Percentiles rank a stretch among this genome's conserved stretches.
These are phyloP conservation scores for Python bivittatus DNA, from an alignment of 2,113 vertebrate species.

Conservation along the genomic window DNA sequence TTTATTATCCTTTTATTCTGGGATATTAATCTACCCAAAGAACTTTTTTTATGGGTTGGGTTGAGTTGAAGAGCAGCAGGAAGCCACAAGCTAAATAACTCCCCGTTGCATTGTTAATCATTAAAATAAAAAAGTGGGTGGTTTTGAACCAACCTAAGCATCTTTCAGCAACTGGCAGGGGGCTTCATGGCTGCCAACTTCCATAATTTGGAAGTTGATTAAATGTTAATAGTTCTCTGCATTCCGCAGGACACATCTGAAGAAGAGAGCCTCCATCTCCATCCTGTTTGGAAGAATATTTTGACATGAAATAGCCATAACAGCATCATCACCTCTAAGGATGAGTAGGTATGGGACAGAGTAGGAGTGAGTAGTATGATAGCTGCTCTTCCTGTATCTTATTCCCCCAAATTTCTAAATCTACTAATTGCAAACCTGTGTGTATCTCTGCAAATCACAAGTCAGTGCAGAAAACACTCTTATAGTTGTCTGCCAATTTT, in stretches of 20 bases:
- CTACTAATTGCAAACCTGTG: not conserved
- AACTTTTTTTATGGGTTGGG: too few relatives aligned
- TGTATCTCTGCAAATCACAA: not conserved
- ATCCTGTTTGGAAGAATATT: not conserved
- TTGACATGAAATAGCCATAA: not conserved
- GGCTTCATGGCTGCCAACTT: too few relatives aligned
- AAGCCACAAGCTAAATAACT: too few relatives aligned
- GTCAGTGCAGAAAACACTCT: not conserved
- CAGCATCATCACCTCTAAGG: not conserved
- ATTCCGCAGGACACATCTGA: not conserved
- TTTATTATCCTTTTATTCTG: too few relatives aligned
- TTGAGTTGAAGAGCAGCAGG: too few relatives aligned
- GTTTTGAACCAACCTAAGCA: too few relatives aligned
- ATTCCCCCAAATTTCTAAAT: not conserved
- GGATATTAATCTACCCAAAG: too few relatives aligned
- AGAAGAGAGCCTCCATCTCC: not conserved
- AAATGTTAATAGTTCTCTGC: too few relatives aligned
- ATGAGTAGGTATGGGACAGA: not conserved
- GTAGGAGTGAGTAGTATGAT: not conserved
- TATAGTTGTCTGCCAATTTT: fast-evolving
- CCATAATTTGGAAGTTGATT: too few relatives aligned
- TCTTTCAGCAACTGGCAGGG: too few relatives aligned
- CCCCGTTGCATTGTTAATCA: too few relatives aligned
- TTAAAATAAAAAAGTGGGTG: too few relatives aligned
- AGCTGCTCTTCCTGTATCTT: not conserved